Evolutionary conservation across 1,140 invertebrate genomes (phyloP).

Genomic region (Drosophila teissieri): DNA sequence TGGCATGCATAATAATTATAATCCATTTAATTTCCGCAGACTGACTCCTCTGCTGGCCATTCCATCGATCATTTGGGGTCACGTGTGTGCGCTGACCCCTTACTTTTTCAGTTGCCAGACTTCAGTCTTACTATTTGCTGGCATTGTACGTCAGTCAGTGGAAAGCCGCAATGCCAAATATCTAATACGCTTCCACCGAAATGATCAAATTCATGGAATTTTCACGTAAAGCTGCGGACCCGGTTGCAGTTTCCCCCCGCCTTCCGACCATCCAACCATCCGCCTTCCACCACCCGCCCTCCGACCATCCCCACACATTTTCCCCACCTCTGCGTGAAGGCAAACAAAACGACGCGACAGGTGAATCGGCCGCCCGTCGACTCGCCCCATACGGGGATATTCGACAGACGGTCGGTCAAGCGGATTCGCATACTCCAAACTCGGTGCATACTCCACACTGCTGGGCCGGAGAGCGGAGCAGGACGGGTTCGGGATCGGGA

Average conservation of each 20-base stretch:
- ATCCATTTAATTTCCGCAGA: slow-evolving; percentile 71
- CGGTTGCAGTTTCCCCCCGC: slow-evolving; percentile 21
- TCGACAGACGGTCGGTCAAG: slow-evolving; percentile 29
- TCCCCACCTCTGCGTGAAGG: slow-evolving; percentile 63
- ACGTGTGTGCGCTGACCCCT: slow-evolving; percentile 77
- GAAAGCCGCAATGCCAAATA: slow-evolving; percentile 74
- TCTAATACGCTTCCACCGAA: slow-evolving; percentile 79
- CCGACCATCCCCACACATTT: slow-evolving; percentile 3
- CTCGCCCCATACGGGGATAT: slow-evolving; percentile 70
- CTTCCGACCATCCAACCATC: too few species aligned
- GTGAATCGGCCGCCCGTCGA: slow-evolving; percentile 79
- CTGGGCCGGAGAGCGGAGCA: slow-evolving; percentile 1
- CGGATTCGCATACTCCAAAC: slow-evolving; percentile 31
- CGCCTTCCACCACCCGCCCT: slow-evolving; percentile 4
- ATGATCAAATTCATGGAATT: slow-evolving; percentile 81
- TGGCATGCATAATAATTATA: slow-evolving; percentile 78
- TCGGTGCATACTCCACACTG: not conserved
- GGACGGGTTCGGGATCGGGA: slow-evolving; percentile 2
- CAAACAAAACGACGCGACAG: slow-evolving; percentile 78
- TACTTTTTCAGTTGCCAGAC: not conserved
- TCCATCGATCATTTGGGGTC: slow-evolving; percentile 78
- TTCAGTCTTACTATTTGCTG: slow-evolving; percentile 6
- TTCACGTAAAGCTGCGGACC: slow-evolving; percentile 68
- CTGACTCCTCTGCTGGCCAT: slow-evolving; percentile 62
- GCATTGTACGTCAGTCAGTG: slow-evolving; percentile 72